A percentile compares a stretch with the other conserved stretches of the same genome.
Evolutionary conservation across 2,113 vertebrate genomes (phyloP).

Genomic region (Platichthys flesus): DNA sequence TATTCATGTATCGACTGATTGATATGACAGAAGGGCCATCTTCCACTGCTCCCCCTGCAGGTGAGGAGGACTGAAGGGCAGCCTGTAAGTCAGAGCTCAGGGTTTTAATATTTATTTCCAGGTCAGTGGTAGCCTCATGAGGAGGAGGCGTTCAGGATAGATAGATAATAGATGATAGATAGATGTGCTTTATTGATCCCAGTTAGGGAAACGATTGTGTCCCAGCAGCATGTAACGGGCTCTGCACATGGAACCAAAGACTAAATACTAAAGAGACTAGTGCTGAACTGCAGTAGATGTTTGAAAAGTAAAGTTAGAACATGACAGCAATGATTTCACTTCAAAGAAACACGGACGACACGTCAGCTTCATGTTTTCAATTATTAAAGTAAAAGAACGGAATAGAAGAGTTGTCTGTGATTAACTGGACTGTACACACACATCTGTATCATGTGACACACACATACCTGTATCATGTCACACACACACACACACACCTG

Average conservation of each 20-base stretch:
- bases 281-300: no score
- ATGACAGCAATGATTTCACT: not conserved
- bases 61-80: not conserved
- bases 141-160: slow-evolving; percentile 4
- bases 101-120: not conserved
- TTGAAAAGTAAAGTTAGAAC: no score
- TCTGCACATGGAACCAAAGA: no score
- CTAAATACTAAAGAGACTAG: no score
- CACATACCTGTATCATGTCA: no score
- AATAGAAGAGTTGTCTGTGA: not conserved
- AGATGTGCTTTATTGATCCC: no score
- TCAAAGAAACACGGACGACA: not conserved
- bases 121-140: not conserved
- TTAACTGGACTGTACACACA: not conserved
- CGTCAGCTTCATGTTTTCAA: not conserved
- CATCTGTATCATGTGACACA: no score
- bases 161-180: not conserved
- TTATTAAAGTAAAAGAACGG: not conserved
- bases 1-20: not conserved
- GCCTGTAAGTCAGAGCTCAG: not conserved
- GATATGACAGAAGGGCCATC: not conserved
- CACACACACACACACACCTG: no score
- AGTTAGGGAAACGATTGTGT: no score
- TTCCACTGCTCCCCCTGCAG: not conserved
- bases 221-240: no score